These are phyloP conservation scores for Cosmia pyralina DNA, from an alignment of 2,888 invertebrate species.

Conservation along the genomic window DNA sequence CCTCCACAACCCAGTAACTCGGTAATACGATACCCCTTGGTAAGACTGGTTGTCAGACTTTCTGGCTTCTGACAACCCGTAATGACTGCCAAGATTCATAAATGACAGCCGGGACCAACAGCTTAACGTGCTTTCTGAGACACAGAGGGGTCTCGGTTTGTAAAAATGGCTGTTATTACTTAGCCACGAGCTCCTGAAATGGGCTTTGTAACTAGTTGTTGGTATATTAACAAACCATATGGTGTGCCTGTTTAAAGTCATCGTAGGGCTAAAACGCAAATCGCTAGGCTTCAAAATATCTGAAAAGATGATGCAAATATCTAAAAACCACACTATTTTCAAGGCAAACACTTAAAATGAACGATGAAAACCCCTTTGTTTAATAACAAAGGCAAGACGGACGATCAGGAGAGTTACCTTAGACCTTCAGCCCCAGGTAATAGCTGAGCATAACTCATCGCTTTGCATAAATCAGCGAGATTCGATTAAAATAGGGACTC, in stretches of 20 bases:
- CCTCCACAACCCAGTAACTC: no score
- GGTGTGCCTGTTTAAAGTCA: not conserved
- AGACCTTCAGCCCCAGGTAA: slow-evolving; percentile 54
- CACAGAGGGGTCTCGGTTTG: no score
- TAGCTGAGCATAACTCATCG: slow-evolving; percentile 55
- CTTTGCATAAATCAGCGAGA: slow-evolving; percentile 67
- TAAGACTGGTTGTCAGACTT: no score
- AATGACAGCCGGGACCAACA: no score
- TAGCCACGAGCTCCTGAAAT: no score
- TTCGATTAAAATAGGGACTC: slow-evolving; percentile 62
- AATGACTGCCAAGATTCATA: no score
- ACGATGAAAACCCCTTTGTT: slow-evolving; percentile 45
- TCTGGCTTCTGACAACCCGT: no score
- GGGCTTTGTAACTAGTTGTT: not conserved
- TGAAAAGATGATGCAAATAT: no score
- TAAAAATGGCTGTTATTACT: no score
- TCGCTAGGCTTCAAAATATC: not conserved
- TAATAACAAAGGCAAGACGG: slow-evolving; percentile 51
- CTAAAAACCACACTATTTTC: not conserved
- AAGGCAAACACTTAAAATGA: not conserved
- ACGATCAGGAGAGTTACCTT: slow-evolving; percentile 49
- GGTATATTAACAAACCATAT: not conserved
- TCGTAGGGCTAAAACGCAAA: not conserved
- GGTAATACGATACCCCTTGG: no score
- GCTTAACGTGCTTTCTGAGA: no score